These are phyloP conservation scores for Melieria omissa DNA, from an alignment of 2,888 invertebrate genomes.

Conservation along the genomic window DNA sequence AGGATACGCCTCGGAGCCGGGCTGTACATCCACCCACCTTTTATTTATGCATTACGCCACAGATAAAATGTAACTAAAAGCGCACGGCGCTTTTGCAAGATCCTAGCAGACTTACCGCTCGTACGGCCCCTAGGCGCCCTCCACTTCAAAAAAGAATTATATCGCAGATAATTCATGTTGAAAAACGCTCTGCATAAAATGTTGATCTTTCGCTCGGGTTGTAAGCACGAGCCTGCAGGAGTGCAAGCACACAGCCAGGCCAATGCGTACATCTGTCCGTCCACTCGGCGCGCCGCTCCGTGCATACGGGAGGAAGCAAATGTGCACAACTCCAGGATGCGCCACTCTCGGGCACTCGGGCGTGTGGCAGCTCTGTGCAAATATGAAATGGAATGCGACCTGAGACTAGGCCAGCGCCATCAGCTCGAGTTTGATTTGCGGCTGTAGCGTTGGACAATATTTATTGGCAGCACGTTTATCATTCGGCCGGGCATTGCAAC, in stretches of 20 bases:
- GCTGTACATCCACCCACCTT: too few species aligned
- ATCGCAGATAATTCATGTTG: slow-evolving; percentile 34
- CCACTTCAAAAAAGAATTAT: slow-evolving; percentile 20
- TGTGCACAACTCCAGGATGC: background rate
- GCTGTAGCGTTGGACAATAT: slow-evolving; percentile 22
- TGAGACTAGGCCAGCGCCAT: slow-evolving; percentile 3
- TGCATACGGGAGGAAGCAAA: background rate
- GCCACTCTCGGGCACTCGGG: background rate
- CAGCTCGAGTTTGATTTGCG: background rate
- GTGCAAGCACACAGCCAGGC: background rate
- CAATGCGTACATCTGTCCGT: background rate
- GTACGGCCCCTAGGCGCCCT: background rate
- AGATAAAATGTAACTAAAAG: too few species aligned
- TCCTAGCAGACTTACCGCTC: too few species aligned
- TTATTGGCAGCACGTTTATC: slow-evolving; percentile 36
- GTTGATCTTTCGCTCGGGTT: slow-evolving; percentile 27
- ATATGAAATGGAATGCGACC: slow-evolving; percentile 16
- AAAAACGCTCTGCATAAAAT: slow-evolving; percentile 35
- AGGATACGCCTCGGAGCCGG: too few species aligned
- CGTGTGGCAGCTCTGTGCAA: slow-evolving; percentile 10
- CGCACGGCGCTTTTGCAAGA: too few species aligned
- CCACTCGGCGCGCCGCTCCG: too few species aligned
- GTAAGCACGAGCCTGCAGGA: background rate
- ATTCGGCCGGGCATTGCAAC: slow-evolving; percentile 6
- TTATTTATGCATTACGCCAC: too few species aligned